Base-by-base conservation (phyloP, 2,113 vertebrate genomes). In the Sander lucioperca region DNA sequence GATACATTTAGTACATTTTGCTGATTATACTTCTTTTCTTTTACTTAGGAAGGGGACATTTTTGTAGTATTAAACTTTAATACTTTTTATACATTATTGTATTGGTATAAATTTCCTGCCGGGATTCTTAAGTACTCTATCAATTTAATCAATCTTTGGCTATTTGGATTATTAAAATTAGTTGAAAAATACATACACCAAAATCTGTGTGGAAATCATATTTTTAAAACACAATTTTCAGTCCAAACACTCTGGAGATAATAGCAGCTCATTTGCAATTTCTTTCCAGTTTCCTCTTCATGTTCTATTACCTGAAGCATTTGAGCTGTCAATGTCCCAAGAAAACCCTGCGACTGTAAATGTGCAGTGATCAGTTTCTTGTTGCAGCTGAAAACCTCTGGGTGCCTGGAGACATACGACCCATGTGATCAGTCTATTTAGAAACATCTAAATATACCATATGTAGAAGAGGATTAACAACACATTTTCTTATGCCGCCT, bases 241-340 rank as follows among this genome's bases (percentile, higher is more conserved):
- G 27, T 30, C 25, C 7, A 30, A 59, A 16, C 57, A 30, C 15
- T 18, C 25, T 54, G 15, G n/a, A 54, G 51, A 16, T n/a, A 62
- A 61, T 61, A 23, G 43, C 27, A 61, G 54, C 45, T 77, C 19
- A 69, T 70, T 54, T 64, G 19, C 50, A 16, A 3, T 43, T 43
- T 50, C 64, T 59, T 48, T 5, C 25, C 10, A n/a, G 18, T 10
- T 48, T 33, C 43, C 11, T 61, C 67, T 5, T 54, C 25, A 19
- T 16, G 53, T 69, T 69, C 27, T 69, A 11, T 57, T 56, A 54
- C 50, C 50, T 54, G 48, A 21, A n/a, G 30, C 66, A 53, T 33
- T 54, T 15, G 11, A 69, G 27, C 27, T 7, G 48, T 21, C 16
- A 30, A 4, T 69, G 48, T 33, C 58, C 33, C 57, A 59, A 30